Evolutionary conservation across 2,797 vertebrate genomes (phyloP), one percentile per base, ranked within the genome.

Genomic region (Neopelma chrysocephalum): DNA sequence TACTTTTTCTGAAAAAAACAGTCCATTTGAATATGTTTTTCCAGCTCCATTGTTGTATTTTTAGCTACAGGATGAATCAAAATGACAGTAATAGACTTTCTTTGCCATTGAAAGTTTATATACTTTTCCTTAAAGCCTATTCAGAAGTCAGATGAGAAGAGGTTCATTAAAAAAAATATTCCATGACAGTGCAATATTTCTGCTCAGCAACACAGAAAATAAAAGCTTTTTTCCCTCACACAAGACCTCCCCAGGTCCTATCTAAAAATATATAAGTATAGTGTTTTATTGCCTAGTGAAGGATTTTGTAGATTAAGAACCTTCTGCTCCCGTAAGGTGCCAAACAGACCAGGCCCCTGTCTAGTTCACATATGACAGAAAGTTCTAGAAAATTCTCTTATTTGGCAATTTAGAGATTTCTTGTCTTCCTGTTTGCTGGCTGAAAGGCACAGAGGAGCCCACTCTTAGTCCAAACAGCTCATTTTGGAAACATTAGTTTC

Each of bases 31-130:
- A 90, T 84, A 36, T 47, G 16, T 66, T 86, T 89, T 85, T 75
- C 25, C 25, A 60, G 18, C 4, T 82, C 40, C 12, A 53, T 50
- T 94, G 36, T 82, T 76, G 15, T 31, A 76, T 70, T 90, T 95
- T 93, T 88, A 93, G 79, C 51, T 70, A 60, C 15, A 42, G 48
- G 29, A 87, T 83, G 29, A 94, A 88, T 77, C 56, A 94, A 93
- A 92, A 72, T 87, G 29, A 79, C 82, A 93, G 27, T 25, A 27
- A 22, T 8, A 54, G 47, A 31, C 58, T 66, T 66, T 34, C 16
- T 65, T 69, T 78, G 47, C 11, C 50, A 57, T 2, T 79, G 43
- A 56, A 88, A 86, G 5, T 56, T 69, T n/a, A 60, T 31, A 60
- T 34, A 64, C 80, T 45, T 88, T 88, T 88, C 48, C 43, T 79